Conservation (phyloP, 2,888 invertebrate species). For the Drosophila putrida region DNA sequence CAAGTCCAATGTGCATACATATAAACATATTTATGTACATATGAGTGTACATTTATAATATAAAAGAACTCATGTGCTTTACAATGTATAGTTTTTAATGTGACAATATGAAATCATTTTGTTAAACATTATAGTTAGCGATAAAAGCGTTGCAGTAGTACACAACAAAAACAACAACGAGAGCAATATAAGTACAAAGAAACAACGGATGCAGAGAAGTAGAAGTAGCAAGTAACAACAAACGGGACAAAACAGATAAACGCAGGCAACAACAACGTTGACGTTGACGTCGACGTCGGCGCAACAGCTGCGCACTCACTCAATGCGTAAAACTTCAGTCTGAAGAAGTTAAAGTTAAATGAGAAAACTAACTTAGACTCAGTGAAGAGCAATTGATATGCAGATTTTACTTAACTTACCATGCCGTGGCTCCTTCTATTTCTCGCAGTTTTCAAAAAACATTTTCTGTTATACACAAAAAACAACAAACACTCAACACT, state of each 20-base stretch:
- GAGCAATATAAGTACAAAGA: conserved; percentile 15
- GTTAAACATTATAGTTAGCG: conserved; percentile 31
- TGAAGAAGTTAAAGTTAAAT: conserved; percentile 15
- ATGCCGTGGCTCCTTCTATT: conserved; percentile 24
- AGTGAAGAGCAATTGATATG: conserved; percentile 6
- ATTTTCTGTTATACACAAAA: conserved; percentile 74
- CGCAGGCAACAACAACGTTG: conserved; percentile 11
- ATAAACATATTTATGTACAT: background rate
- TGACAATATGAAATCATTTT: conserved; percentile 35
- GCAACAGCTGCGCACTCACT: conserved; percentile 45
- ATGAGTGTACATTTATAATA: conserved; percentile 6
- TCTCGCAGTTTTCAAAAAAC: conserved; percentile 44
- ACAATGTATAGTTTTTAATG: conserved; percentile 43
- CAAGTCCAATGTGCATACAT: conserved; percentile 33
- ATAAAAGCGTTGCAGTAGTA: conserved; percentile 35
- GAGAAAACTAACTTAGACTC: conserved; percentile 14
- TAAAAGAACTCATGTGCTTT: conserved; percentile 41
- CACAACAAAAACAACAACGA: conserved; percentile 25
- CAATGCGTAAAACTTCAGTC: conserved; percentile 22
- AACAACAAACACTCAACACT: conserved; percentile 58
- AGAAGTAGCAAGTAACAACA: conserved; percentile 49
- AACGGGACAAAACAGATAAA: conserved; percentile 52
- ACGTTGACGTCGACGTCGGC: conserved; percentile 3
- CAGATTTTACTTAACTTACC: conserved; percentile 45
- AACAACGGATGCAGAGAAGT: conserved; percentile 50